phyloP scores from a whole-genome alignment of 2,888 invertebrate species.

The Nomada fabriciana region DNA sequence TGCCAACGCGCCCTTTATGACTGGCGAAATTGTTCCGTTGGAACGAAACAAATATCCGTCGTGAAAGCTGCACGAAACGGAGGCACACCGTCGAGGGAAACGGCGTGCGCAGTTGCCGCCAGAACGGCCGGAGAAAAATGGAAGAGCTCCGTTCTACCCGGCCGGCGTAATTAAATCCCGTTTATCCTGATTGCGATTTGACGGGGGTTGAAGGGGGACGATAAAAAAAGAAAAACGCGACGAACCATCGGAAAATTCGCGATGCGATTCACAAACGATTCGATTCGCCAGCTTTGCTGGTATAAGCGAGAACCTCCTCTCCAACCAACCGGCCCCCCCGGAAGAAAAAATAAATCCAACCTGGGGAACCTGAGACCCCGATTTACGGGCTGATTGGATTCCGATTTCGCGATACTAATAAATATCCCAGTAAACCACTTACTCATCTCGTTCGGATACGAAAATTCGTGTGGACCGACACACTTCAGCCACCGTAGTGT shows the following conservation, averaged over 20 bases:
- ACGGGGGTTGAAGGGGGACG: constrained; percentile 13
- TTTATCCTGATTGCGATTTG: constrained; percentile 73
- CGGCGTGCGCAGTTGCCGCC: background rate
- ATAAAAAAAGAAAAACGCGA: background rate
- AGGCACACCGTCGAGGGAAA: background rate
- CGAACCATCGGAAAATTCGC: constrained; percentile 35
- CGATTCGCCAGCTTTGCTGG: constrained; percentile 23
- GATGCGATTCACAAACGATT: constrained; percentile 9
- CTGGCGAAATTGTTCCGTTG: constrained; percentile 35
- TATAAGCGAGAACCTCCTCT: background rate
- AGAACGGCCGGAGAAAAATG: constrained; percentile 14
- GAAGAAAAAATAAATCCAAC: background rate
- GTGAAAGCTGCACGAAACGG: constrained; percentile 6
- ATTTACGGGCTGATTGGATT: constrained; percentile 38
- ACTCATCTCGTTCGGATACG: background rate
- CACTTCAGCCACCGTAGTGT: background rate
- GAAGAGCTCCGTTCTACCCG: constrained; percentile 44
- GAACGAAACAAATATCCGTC: constrained; percentile 51
- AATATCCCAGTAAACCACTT: constrained; percentile 30
- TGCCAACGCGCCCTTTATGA: background rate
- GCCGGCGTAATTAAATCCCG: constrained; percentile 70
- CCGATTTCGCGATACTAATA: constrained; percentile 27
- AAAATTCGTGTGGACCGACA: background rate
- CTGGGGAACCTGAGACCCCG: background rate
- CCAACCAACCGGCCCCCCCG: background rate